A percentile compares a stretch with the other conserved stretches of the same genome.
phyloP scores from a whole-genome alignment of 2,888 invertebrate genomes.

The Nomada fabriciana region DNA sequence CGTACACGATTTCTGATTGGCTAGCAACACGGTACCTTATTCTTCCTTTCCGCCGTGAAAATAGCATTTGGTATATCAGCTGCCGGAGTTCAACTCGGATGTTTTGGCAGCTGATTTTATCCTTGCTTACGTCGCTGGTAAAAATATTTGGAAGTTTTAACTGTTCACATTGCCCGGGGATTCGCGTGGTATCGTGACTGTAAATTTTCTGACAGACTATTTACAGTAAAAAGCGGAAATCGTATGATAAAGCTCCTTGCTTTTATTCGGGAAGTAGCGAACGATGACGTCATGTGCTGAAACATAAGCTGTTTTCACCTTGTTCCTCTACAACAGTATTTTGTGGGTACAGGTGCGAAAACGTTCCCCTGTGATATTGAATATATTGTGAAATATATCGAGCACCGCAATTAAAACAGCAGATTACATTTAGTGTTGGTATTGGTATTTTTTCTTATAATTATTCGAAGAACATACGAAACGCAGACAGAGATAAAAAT shows the following conservation, averaged over 20 bases:
- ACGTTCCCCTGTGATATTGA: constrained; percentile 8
- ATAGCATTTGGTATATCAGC: constrained; percentile 68
- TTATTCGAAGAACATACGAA: background rate
- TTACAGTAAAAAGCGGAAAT: constrained; percentile 22
- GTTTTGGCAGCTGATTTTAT: constrained; percentile 78
- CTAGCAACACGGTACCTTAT: constrained; percentile 29
- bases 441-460: background rate
- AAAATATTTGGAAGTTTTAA: constrained; percentile 44
- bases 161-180: constrained; percentile 1
- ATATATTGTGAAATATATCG: background rate
- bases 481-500: constrained; percentile 22
- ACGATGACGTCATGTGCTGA: constrained; percentile 77
- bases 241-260: constrained; percentile 51
- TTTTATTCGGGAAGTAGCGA: constrained; percentile 69
- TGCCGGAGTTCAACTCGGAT: constrained; percentile 73
- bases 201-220: constrained; percentile 23
- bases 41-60: constrained; percentile 65
- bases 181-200: constrained; percentile 6
- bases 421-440: background rate
- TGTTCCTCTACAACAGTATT: constrained; percentile 57
- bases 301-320: constrained; percentile 71
- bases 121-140: constrained; percentile 47
- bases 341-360: constrained; percentile 61
- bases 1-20: constrained; percentile 56
- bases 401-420: background rate